These are phyloP conservation scores for Choristoneura rosaceana DNA, from an alignment of 2,888 invertebrate genomes.

Conservation along the genomic window DNA sequence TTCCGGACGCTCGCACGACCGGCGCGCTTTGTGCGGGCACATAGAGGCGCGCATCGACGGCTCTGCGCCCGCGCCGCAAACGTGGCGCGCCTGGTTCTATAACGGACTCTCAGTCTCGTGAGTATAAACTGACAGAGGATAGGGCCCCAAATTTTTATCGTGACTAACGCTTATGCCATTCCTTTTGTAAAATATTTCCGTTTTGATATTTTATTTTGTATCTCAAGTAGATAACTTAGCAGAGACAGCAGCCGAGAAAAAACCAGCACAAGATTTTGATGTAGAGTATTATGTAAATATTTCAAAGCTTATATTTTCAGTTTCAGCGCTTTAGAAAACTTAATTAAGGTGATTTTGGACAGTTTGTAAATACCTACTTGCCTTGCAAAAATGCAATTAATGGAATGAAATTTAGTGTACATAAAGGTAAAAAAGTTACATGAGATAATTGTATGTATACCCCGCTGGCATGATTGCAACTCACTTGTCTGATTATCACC, in stretches of 20 bases:
- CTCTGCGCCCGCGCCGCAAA: constrained; percentile 87
- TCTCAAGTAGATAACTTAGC: neutral
- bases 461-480: neutral
- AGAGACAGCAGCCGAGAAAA: neutral
- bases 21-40: constrained; percentile 92
- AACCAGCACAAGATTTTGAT: neutral
- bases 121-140: constrained; percentile 71
- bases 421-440: constrained; percentile 11
- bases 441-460: neutral
- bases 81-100: constrained; percentile 95
- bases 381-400: neutral
- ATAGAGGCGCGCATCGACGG: constrained; percentile 94
- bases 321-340: constrained; percentile 37
- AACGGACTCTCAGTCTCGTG: constrained; percentile 95
- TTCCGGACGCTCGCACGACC: constrained; percentile 94
- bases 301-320: constrained; percentile 32
- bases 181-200: neutral
- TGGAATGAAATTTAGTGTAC: constrained; percentile 6
- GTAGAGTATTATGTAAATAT: constrained; percentile 4
- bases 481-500: neutral
- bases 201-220: neutral
- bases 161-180: constrained; percentile 8
- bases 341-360: constrained; percentile 35
- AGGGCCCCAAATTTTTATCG: neutral
- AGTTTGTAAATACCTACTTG: constrained; percentile 25